Base-by-base conservation (phyloP, 2,888 invertebrate genomes). In the Icerya purchasi region DNA sequence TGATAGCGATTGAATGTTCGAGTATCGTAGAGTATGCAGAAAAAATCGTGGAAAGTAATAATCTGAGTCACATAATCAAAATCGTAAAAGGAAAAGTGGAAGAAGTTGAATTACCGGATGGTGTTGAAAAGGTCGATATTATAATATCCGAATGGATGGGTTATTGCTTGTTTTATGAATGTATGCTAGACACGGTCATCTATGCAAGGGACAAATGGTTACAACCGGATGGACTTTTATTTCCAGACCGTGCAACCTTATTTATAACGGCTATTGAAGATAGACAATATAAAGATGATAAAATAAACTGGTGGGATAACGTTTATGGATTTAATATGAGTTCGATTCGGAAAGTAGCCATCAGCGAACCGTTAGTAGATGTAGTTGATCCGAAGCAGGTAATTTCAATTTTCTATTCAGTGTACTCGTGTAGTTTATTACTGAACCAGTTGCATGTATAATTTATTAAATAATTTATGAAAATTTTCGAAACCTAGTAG, bases 251-350 rank as follows among this genome's bases (percentile, higher is more conserved):
- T 69, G 97, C 97, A 64, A 92, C 92, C 1, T 75, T 99, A 52
- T 97, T 89, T 73, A 84, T 99, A 59, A 90, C 90, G 63, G 88
- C 86, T 22, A 89, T 90, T 62, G 89, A 91, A 73, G 98, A 99
- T 73, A 80, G 97, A 21, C 97, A 98, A 75, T 99, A 99, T 75
- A 99, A 98, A 73, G 97, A 98, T 70, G 97, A 98, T 74, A 99
- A 99, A 75, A 98, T 99, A 67, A 96, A 98, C 75, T 99, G 97
- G 96, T 98, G 98, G 98, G 94, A 97, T 69, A 92, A 92, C 74
- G 98, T 99, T 1, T 98, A 99, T 69, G 98, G 98, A 56, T 99
- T 99, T 70, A 91, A 99, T 73, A 99, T 99, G 98, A 92, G 91
- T 67, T 91, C 91, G 66, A 97, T 99, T 70, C 79, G 96, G 58